Evolutionary conservation across 2,113 vertebrate species (phyloP), one percentile per base, ranked within the genome.

Genomic region (Sturnus vulgaris): DNA sequence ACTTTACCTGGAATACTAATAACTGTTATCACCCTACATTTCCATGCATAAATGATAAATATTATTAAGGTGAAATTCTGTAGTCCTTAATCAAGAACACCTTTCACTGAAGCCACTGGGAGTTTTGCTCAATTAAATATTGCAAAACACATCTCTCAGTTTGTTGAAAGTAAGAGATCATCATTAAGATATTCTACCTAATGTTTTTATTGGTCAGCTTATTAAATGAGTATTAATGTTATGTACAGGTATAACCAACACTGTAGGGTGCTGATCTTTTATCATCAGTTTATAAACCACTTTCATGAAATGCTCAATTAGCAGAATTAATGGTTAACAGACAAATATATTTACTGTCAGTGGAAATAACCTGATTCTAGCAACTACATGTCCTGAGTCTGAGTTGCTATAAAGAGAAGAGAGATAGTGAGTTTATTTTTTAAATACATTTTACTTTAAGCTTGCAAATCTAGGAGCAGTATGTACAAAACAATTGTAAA

Each of bases 1-100:
- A 33, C 90, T 96, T 98, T 94, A 98, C 97, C 96, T 97, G 92
- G 96, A 97, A 98, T 97, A 90, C 94, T 97, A 97, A 97, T 95
- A 94, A 92, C 76, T 88, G 50, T 93, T 96, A 97, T 96, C 94
- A 89, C 60, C 94, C 77, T 87, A 86, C 70, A 93, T 95, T 97
- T 97, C 94, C 88, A 97, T 89, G 92, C 81, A 94, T 90, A 97
- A 98, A 97, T 95, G 90, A 95, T 96, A 96, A 98, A 97, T 97
- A 97, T 97, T 95, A 96, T 95, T 95, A 95, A 86, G 81, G 71
- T 5, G 13, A 94, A 93, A 95, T 93, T 91, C 84, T 57, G 83
- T 92, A 87, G 69, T 94, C 85, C 76, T 95, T 96, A 95, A 96
- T 96, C 96, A 94, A 96, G 92, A 44, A 75, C 85, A 95, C 86